These are phyloP conservation scores for Asteroscopus sphinx DNA, from an alignment of 2,888 invertebrate genomes.

Conservation along the genomic window DNA sequence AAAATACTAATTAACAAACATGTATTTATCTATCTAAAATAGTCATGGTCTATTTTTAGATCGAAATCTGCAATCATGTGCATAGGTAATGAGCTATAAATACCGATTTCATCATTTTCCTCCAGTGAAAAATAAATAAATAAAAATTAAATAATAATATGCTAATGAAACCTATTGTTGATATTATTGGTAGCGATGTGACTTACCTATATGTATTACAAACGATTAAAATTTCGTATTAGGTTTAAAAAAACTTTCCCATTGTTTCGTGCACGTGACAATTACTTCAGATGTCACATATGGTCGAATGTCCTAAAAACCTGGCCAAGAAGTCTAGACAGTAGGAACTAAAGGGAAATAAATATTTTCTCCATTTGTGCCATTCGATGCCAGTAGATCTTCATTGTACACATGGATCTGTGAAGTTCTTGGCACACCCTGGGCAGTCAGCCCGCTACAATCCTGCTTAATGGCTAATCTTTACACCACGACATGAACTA, in stretches of 20 bases:
- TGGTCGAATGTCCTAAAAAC: conserved; percentile 1
- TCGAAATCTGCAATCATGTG: not conserved
- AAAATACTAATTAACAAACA: too few relatives aligned
- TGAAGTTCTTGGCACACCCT: too few relatives aligned
- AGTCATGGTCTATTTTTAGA: too few relatives aligned
- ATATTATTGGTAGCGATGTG: conserved; percentile 14
- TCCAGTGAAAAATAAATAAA: not conserved
- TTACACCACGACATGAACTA: too few relatives aligned
- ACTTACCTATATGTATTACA: not conserved
- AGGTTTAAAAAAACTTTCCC: conserved; percentile 5
- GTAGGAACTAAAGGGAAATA: too few relatives aligned
- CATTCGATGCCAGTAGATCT: too few relatives aligned
- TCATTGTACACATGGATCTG: too few relatives aligned
- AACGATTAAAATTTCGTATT: conserved; percentile 7
- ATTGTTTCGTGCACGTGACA: conserved; percentile 11
- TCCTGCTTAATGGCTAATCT: too few relatives aligned
- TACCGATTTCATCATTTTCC: conserved; percentile 13
- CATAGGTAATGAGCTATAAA: conserved; percentile 3
- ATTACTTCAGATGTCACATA: conserved; percentile 3
- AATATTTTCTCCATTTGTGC: too few relatives aligned
- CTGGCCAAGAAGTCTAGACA: too few relatives aligned
- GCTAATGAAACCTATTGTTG: conserved; percentile 21
- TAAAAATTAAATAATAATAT: conserved; percentile 26
- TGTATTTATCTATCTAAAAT: too few relatives aligned
- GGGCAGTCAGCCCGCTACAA: too few relatives aligned